phyloP scores from a whole-genome alignment of 2,113 vertebrate genomes.

The Ceuthmochares aereus region DNA sequence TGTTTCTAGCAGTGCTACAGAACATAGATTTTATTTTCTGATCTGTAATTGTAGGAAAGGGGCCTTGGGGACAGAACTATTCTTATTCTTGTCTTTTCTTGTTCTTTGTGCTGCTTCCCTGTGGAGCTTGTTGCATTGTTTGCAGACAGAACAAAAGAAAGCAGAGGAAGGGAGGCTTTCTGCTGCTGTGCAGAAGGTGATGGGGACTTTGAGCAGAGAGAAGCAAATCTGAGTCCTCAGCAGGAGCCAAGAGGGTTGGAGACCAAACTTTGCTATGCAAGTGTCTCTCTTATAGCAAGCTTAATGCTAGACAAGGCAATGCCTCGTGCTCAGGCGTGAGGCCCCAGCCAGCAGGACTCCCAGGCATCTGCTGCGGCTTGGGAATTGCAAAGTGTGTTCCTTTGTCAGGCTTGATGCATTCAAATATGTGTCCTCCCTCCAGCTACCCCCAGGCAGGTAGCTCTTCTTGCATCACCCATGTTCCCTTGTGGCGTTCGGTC shows the following conservation, averaged over 20 bases:
- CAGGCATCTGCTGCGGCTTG: conserved; percentile 6
- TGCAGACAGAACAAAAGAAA: conserved; percentile 36
- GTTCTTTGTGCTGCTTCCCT: conserved; percentile 17
- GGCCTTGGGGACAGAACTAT: conserved; percentile 4
- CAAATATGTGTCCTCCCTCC: neutral
- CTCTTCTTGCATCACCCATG: neutral
- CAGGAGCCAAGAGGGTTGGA: neutral
- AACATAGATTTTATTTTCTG: neutral
- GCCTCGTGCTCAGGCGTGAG: neutral
- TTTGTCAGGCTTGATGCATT: neutral
- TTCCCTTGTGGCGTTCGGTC: neutral
- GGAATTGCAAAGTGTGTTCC: neutral
- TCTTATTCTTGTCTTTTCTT: neutral
- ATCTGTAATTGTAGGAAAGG: conserved; percentile 16
- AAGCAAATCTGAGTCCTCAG: neutral
- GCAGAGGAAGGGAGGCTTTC: neutral
- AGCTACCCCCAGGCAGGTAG: neutral
- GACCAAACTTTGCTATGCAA: neutral
- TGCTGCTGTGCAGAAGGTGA: neutral
- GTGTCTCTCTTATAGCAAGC: neutral
- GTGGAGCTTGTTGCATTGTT: conserved; percentile 44
- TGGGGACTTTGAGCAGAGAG: neutral
- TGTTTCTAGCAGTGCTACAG: neutral
- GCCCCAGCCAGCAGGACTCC: neutral
- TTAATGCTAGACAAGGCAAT: neutral